phyloP scores from a whole-genome alignment of 2,797 vertebrate species.

The Heterohyrax brucei region DNA sequence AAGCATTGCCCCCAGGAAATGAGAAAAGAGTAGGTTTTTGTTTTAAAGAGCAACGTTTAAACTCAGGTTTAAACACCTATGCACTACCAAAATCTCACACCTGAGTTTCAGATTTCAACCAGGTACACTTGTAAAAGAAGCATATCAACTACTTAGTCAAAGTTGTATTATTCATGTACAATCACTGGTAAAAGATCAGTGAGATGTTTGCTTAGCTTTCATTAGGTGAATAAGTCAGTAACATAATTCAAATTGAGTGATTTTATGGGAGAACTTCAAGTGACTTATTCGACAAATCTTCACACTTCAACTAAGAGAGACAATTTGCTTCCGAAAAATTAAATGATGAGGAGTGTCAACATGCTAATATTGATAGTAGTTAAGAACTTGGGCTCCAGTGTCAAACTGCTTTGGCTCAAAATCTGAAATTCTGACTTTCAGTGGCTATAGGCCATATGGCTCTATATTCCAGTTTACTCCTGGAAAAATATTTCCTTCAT shows the following conservation, averaged over 20 bases:
- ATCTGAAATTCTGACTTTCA: not conserved
- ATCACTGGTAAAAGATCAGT: not conserved
- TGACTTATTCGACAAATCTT: conserved; percentile 36
- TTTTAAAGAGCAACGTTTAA: conserved; percentile 15
- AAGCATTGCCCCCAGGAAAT: not conserved
- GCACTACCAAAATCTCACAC: not conserved
- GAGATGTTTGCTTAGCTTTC: not conserved
- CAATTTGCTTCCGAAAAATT: conserved; percentile 42
- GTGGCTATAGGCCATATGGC: not conserved
- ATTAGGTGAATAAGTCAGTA: not conserved
- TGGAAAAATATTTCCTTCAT: not conserved
- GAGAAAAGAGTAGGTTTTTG: not conserved
- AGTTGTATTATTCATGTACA: not conserved
- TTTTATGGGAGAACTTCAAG: conserved; percentile 43
- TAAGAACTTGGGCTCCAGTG: not conserved
- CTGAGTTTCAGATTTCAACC: not conserved
- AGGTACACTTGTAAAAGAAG: not conserved
- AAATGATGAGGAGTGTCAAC: conserved; percentile 17
- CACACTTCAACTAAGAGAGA: conserved; percentile 7
- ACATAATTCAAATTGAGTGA: not conserved
- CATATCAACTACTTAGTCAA: not conserved
- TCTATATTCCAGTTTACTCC: not conserved
- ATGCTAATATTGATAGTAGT: not conserved
- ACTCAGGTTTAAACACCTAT: conserved; percentile 27
- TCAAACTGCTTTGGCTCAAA: conserved; percentile 21